Evolutionary conservation across 2,797 vertebrate species (phyloP).

Genomic region (Anolis apletophallus): DNA sequence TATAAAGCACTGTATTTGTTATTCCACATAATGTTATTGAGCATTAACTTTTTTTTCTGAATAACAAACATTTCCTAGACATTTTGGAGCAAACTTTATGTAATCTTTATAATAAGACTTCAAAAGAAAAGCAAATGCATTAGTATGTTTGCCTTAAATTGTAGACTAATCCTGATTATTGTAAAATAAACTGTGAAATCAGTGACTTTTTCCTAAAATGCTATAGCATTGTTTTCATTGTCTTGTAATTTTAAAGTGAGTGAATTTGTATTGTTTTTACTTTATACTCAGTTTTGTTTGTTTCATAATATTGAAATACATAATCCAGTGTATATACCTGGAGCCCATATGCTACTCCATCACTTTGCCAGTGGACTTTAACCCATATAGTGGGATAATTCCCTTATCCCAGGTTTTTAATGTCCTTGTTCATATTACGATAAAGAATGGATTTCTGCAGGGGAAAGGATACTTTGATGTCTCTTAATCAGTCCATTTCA

Average conservation of each 20-base stretch:
- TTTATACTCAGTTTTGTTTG: constrained; percentile 39
- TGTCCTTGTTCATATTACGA: background rate
- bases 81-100: constrained; percentile 79
- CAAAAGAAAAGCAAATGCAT: constrained; percentile 83
- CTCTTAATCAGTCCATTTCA: background rate
- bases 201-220: constrained; percentile 78
- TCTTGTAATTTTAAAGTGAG: constrained; percentile 61
- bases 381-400: background rate
- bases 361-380: background rate
- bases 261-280: constrained; percentile 53
- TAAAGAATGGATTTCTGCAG: background rate
- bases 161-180: constrained; percentile 87
- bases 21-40: constrained; percentile 82
- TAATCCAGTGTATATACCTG: background rate
- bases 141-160: constrained; percentile 95
- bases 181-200: constrained; percentile 84
- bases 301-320: constrained; percentile 13
- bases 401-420: background rate
- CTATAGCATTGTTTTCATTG: constrained; percentile 72
- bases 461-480: background rate
- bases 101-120: constrained; percentile 85
- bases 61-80: constrained; percentile 81
- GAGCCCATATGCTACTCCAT: background rate
- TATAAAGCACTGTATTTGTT: constrained; percentile 83
- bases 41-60: constrained; percentile 81